phyloP scores from a whole-genome alignment of 2,888 invertebrate genomes.

The Parthenolecanium corni region DNA sequence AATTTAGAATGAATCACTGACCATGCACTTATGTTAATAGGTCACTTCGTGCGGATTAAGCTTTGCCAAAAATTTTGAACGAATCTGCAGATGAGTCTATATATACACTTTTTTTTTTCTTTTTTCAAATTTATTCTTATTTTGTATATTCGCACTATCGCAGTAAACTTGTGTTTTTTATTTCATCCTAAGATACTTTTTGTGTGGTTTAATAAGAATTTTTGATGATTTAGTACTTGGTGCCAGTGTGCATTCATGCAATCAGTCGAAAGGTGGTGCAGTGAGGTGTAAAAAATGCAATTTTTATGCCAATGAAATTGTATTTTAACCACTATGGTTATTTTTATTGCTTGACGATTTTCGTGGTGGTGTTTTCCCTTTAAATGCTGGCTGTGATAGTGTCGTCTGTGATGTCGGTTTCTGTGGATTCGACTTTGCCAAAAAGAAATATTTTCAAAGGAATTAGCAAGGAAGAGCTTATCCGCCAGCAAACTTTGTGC shows the following conservation, averaged over 20 bases:
- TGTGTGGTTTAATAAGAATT: too few species aligned
- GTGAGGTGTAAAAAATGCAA: too few species aligned
- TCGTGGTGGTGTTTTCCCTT: background rate
- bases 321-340: too few species aligned
- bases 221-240: too few species aligned
- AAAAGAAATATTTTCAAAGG: slow-evolving; percentile 49
- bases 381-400: background rate
- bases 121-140: slow-evolving; percentile 19
- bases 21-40: slow-evolving; percentile 27
- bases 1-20: slow-evolving; percentile 30
- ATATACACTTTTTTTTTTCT: background rate
- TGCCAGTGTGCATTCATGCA: too few species aligned
- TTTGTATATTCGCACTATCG: background rate
- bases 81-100: too few species aligned
- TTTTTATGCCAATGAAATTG: too few species aligned
- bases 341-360: background rate
- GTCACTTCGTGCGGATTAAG: background rate
- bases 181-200: too few species aligned
- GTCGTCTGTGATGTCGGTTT: slow-evolving; percentile 3
- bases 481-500: slow-evolving; percentile 58
- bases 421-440: background rate
- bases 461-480: slow-evolving; percentile 61
- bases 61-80: background rate
- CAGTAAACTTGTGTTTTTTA: too few species aligned
- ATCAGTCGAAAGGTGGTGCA: too few species aligned